Conservation (phyloP, 1,140 invertebrate genomes). For the Antheraea pernyi region DNA sequence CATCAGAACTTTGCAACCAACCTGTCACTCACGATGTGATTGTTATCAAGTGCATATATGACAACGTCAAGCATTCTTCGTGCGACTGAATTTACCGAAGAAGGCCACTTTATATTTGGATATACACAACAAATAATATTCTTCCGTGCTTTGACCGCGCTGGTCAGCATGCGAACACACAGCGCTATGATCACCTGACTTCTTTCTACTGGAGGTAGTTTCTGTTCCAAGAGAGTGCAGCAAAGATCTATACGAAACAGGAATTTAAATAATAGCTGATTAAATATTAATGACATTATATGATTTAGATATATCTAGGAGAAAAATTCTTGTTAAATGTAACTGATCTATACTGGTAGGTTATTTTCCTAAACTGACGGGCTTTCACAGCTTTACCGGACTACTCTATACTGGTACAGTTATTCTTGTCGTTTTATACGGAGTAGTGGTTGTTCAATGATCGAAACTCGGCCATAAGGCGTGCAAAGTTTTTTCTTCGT, state of each 20-base stretch:
- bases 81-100: slow-evolving; percentile 31
- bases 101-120: slow-evolving; percentile 50
- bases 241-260: slow-evolving; percentile 41
- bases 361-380: too few species aligned
- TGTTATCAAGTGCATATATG: slow-evolving; percentile 42
- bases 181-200: slow-evolving; percentile 47
- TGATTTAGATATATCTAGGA: too few species aligned
- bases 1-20: slow-evolving; percentile 13
- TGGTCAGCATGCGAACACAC: slow-evolving; percentile 45
- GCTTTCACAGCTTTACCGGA: too few species aligned
- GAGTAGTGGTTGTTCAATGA: too few species aligned
- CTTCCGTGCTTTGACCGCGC: slow-evolving; percentile 21
- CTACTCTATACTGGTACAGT: too few species aligned
- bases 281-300: too few species aligned
- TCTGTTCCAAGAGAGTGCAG: slow-evolving; percentile 43
- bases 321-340: too few species aligned
- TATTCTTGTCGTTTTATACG: too few species aligned
- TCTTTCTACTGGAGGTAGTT: slow-evolving; percentile 48
- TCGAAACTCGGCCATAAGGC: too few species aligned
- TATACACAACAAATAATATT: slow-evolving; percentile 48
- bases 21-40: slow-evolving; percentile 54
- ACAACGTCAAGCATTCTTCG: slow-evolving; percentile 40
- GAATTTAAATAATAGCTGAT: background rate
- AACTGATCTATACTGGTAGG: too few species aligned
- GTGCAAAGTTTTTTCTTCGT: too few species aligned